Conservation (phyloP, 2,797 vertebrate genomes). For the Coregonus ussuriensis region DNA sequence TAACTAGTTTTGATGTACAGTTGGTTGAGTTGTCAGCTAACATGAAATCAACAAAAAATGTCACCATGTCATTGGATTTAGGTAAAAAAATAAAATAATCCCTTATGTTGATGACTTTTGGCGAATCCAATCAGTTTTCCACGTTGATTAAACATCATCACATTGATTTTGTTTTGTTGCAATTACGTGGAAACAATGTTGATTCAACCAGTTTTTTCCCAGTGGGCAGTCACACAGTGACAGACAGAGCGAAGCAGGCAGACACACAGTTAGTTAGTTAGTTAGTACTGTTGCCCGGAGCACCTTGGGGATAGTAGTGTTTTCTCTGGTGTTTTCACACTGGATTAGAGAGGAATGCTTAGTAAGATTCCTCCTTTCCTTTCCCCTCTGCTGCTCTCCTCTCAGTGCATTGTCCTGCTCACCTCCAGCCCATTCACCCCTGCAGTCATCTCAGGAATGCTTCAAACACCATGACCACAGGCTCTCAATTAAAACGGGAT, state of each 20-base stretch:
- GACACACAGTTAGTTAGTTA: conserved; percentile 27
- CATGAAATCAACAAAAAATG: no score
- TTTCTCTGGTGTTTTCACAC: conserved; percentile 71
- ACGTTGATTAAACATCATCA: no score
- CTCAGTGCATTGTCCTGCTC: conserved; percentile 64
- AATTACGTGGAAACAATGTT: no score
- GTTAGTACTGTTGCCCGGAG: conserved; percentile 62
- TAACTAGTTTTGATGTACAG: no score
- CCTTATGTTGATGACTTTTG: no score
- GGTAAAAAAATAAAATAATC: no score
- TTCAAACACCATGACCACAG: conserved; percentile 52
- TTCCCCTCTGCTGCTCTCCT: conserved; percentile 68
- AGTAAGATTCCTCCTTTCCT: conserved; percentile 70
- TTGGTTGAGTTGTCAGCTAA: no score
- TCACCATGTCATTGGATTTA: no score
- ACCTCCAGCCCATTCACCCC: conserved; percentile 64
- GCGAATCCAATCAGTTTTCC: no score
- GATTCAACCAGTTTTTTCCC: no score
- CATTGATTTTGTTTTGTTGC: no score
- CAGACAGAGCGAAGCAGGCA: conserved; percentile 29
- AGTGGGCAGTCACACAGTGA: conserved; percentile 36
- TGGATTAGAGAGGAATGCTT: conserved; percentile 79
- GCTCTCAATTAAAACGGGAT: conserved; percentile 49
- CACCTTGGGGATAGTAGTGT: conserved; percentile 61
- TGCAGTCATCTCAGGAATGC: conserved; percentile 68